These are phyloP conservation scores for Mirounga angustirostris DNA, from an alignment of 2,113 vertebrate species.

Conservation along the genomic window DNA sequence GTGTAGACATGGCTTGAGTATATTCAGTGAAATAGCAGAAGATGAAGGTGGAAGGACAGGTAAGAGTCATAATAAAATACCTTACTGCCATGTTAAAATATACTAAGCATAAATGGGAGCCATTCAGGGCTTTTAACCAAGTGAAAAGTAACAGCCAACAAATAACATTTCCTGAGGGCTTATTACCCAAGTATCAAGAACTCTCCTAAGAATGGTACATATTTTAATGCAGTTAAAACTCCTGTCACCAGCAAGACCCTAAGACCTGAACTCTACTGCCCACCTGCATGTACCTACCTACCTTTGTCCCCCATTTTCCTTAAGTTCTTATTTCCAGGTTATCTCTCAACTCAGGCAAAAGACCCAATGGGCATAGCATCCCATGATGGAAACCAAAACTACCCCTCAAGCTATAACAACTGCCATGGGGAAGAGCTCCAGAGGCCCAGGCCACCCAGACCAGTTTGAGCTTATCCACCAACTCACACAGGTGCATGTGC, in stretches of 20 bases:
- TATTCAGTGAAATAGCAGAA: neutral
- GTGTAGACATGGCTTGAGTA: neutral
- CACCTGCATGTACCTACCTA: neutral
- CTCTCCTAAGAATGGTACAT: constrained; percentile 2
- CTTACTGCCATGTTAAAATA: constrained; percentile 27
- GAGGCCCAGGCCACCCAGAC: neutral
- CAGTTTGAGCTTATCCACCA: neutral
- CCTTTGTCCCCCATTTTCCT: neutral
- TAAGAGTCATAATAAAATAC: neutral
- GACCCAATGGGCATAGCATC: neutral
- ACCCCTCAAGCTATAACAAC: neutral
- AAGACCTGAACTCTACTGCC: neutral
- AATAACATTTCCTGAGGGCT: neutral
- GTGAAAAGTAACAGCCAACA: neutral
- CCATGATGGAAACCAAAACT: neutral
- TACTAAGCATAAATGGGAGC: neutral
- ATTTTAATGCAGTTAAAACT: neutral
- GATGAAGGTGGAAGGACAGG: neutral
- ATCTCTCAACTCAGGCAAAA: neutral
- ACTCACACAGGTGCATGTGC: accelerated
- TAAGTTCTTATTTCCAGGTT: neutral
- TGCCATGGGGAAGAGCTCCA: neutral
- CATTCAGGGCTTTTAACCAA: constrained; percentile 17
- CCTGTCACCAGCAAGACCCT: neutral
- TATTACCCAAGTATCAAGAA: constrained; percentile 9